Evolutionary conservation across 2,888 invertebrate species (phyloP), one percentile per base, ranked within the genome.

Genomic region (Chloroclystis v-ata): DNA sequence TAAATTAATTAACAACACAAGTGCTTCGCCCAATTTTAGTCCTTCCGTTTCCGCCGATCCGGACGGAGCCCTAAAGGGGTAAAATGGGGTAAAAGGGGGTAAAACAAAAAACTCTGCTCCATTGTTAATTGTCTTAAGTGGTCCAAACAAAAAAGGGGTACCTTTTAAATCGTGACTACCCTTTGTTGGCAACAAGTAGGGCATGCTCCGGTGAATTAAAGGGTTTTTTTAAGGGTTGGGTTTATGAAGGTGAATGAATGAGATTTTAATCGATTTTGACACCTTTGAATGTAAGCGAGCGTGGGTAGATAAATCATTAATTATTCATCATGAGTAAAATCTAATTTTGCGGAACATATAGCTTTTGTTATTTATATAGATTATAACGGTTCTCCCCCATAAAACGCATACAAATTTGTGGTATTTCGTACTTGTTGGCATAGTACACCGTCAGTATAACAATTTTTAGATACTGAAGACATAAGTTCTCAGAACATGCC

Each of bases 41-140:
- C 30, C 37, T 44, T 38, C 50, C 46, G 43, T 49, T 45, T 29
- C 16, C 35, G 16, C 14, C 33, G 10, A 5, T 10, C 35, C 49
- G 44, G 32, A 43, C 50, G 46, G 46, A 35, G 39, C 50, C 46
- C 50, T 25, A 46, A 49, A 35, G 26, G 33, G 42, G 37, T 26
- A 24, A 20, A 53, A 49, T 13, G 30, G 32, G 32, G 32, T 16
- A 20, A 26, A 26, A 9, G 26, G 26, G 26, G 7, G 26, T 20
- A 20, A 64, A 65, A 63, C 67, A 71, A 75, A 65, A 72, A 74
- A 61, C 60, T 41, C 63, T 11, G 59, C 10, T 20, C 35, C 20
- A 35, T 35, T 35, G 61, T 72, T 76, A 77, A 79, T 80, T 78
- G 78, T 80, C 74, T 75, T 75, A 75, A 77, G 75, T 73, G 78